Conservation (phyloP, 2,113 vertebrate genomes). For the Neogobius melanostomus region DNA sequence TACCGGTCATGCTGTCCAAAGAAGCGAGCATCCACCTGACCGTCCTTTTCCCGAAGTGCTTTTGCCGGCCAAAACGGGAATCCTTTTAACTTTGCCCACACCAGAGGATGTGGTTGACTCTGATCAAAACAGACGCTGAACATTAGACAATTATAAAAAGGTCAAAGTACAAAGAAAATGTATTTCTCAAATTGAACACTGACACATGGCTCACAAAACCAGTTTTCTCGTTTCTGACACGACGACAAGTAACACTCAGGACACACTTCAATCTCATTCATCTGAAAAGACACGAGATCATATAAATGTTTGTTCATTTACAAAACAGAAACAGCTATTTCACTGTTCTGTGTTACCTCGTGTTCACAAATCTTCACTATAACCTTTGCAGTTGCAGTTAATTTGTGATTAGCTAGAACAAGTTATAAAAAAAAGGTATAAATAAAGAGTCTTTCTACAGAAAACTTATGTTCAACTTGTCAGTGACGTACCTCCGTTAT, state of each 20-base stretch:
- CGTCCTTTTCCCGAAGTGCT: conserved; percentile 95
- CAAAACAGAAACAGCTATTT: not conserved
- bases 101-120: conserved; percentile 96
- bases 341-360: conserved; percentile 79
- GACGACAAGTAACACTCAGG: conserved; percentile 98
- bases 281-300: conserved; percentile 73
- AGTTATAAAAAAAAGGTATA: conserved; percentile 1
- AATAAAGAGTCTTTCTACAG: not conserved
- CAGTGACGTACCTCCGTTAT: conserved; percentile 87
- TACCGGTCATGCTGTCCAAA: conserved; percentile 98
- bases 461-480: not conserved
- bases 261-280: conserved; percentile 99
- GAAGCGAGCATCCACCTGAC: conserved; percentile 96
- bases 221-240: conserved; percentile 99
- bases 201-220: conserved; percentile 99
- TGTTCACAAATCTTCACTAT: conserved; percentile 99
- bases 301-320: not conserved
- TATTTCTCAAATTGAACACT: conserved; percentile 34
- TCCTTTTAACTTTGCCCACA: conserved; percentile 98
- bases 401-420: conserved; percentile 93
- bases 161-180: too few relatives aligned
- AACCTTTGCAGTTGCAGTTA: conserved; percentile 96
- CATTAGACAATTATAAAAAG: not conserved
- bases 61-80: conserved; percentile 99
- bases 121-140: conserved; percentile 49